phyloP scores from a whole-genome alignment of 30 jellyfish, hydroid and myxozoan species.

The Aurelia sp. region DNA sequence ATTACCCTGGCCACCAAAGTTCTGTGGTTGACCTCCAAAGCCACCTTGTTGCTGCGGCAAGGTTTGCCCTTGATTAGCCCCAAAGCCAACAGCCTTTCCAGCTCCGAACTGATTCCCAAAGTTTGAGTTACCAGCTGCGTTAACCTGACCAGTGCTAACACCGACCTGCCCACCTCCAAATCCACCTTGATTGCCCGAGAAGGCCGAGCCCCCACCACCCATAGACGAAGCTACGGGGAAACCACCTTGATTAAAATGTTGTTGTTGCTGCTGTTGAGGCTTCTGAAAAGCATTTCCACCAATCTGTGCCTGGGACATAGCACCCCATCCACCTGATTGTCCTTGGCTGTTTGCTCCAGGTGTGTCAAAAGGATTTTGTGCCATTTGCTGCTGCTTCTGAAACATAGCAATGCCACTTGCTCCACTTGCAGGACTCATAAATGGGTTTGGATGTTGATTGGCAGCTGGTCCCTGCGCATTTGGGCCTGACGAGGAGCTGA shows the following conservation, averaged over 20 bases:
- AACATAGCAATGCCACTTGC: constrained; percentile 81
- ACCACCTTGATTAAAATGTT: constrained; percentile 1
- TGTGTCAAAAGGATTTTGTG: constrained; percentile 89
- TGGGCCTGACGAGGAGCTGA: constrained; percentile 65
- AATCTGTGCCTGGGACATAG: constrained; percentile 10
- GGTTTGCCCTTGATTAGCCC: constrained; percentile 30
- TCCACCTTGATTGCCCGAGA: constrained; percentile 43
- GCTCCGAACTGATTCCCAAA: constrained; percentile 1
- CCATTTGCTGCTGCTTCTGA: constrained; percentile 89
- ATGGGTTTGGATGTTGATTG: constrained; percentile 92
- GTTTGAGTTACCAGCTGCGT: not conserved
- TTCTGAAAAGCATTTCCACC: constrained; percentile 7
- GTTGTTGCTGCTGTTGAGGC: constrained; percentile 19
- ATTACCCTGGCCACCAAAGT: constrained; percentile 1
- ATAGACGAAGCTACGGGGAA: constrained; percentile 4
- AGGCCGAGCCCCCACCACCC: constrained; percentile 30
- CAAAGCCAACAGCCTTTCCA: constrained; percentile 29
- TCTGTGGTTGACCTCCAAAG: constrained; percentile 21
- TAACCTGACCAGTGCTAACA: not conserved
- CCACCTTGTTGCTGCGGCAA: constrained; percentile 43
- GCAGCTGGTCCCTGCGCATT: constrained; percentile 33
- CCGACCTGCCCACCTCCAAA: constrained; percentile 34
- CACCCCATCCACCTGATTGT: constrained; percentile 62
- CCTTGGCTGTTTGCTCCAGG: constrained; percentile 14
- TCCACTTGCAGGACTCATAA: constrained; percentile 89